Base-by-base conservation (phyloP, 2,797 vertebrate genomes). In the Cossypha niveicapilla region DNA sequence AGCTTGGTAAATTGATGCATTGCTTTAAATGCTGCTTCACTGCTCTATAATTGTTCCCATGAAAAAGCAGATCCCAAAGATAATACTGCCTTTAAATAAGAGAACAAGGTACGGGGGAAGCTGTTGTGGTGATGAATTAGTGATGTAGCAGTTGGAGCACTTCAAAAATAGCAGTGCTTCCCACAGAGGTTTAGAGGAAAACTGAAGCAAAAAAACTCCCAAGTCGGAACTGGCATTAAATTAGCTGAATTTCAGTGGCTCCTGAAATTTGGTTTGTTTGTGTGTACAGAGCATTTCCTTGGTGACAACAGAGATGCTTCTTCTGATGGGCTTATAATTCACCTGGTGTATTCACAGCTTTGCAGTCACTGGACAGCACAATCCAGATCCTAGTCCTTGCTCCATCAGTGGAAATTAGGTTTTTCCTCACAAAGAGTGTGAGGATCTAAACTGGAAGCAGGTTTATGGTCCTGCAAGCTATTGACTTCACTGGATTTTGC, bases 41-140 rank as follows among this genome's bases (percentile, higher is more conserved):
- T 82, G 74, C 68, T 91, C 67, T 85, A 0, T 92, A 91, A 82
- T 84, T 88, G 74, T 88, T 90, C 67, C 87, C 53, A 34, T 58
- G 77, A 92, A 89, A 73, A 86, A 90, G 58, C 86, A 94, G 92
- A 90, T 93, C 78, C 78, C 72, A 30, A 58, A 86, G 58, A 77
- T 86, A 91, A 80, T 92, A 41, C 48, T 76, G 72, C 18, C 41
- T 95, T 94, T 92, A 86, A 95, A 53, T 67, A 75, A 66, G 86
- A 77, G 70, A 80, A 57, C 1, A 5, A 62, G 50, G 22, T 10
- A 18, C 5, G 16, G 30, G 28, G 24, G 28, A 58, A 78, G 37
- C 50, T 78, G 41, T 91, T 18, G 10, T 76, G 41, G 39, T 88
- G 88, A 92, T 83, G 67, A 47, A 91, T 74, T 77, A 48, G 75